A percentile compares a stretch with the other conserved stretches of the same genome.
Evolutionary conservation across 2,113 vertebrate genomes (phyloP).

Genomic region (Falco punctatus): DNA sequence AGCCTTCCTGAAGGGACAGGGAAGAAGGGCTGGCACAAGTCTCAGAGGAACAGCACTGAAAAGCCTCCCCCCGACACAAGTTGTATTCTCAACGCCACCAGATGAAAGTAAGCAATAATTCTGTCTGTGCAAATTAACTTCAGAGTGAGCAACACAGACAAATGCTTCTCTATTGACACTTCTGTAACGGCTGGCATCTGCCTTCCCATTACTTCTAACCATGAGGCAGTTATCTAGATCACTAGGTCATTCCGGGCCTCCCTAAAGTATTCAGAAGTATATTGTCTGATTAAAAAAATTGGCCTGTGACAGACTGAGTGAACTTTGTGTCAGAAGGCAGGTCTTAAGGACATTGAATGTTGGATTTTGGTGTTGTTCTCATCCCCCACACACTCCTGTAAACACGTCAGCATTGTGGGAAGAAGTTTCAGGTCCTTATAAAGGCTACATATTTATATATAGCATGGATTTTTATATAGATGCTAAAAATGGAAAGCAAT

Average conservation of each 20-base stretch:
- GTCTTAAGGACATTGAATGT: accelerated
- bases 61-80: background rate
- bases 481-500: background rate
- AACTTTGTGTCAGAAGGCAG: background rate
- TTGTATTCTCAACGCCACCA: background rate
- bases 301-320: background rate
- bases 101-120: background rate
- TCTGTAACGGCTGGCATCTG: background rate
- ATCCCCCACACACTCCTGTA: background rate
- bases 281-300: background rate
- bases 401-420: background rate
- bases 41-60: background rate
- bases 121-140: background rate
- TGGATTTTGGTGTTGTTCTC: background rate
- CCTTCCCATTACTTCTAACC: background rate
- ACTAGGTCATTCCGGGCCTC: background rate
- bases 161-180: background rate
- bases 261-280: background rate
- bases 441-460: background rate
- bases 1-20: background rate
- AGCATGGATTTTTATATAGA: background rate
- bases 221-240: background rate
- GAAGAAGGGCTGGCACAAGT: background rate
- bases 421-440: background rate
- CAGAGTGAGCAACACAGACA: background rate